Evolutionary conservation across 1,140 invertebrate species (phyloP).

Genomic region (Lepidurus apus): DNA sequence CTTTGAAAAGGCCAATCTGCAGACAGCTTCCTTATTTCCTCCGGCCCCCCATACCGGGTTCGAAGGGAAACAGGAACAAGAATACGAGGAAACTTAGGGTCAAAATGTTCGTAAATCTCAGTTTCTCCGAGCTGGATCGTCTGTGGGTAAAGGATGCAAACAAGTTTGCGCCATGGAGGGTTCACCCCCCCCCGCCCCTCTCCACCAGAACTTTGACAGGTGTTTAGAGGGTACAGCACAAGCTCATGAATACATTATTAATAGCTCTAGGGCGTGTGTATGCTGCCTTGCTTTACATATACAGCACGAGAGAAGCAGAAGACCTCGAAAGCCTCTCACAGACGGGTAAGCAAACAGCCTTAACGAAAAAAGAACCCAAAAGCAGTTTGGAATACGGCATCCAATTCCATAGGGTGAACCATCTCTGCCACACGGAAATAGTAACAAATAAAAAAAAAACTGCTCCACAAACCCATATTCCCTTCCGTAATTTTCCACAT

Average conservation of each 20-base stretch:
- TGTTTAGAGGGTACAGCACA: slow-evolving; percentile 9
- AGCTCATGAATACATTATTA: slow-evolving; percentile 22
- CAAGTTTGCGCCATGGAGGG: not conserved
- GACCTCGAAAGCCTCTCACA: not conserved
- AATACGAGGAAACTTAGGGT: too few species aligned
- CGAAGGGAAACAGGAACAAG: not conserved
- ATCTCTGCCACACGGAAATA: not conserved
- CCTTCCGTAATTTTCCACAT: not conserved
- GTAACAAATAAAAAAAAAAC: not conserved
- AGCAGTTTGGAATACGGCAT: not conserved
- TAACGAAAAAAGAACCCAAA: not conserved
- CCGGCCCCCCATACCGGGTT: not conserved
- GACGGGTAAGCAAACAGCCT: slow-evolving; percentile 1
- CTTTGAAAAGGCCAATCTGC: slow-evolving; percentile 5
- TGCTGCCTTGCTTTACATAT: not conserved
- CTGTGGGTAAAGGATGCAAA: not conserved
- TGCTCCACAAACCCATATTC: not conserved
- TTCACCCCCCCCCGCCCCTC: not conserved
- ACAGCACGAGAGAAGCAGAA: not conserved
- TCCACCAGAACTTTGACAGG: not conserved
- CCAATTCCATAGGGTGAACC: not conserved
- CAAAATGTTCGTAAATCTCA: too few species aligned
- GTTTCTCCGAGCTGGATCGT: too few species aligned
- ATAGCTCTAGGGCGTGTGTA: not conserved
- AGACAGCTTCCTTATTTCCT: slow-evolving; percentile 1